Base-by-base conservation (phyloP, 2,888 invertebrate genomes). In the Latrodectus elegans region DNA sequence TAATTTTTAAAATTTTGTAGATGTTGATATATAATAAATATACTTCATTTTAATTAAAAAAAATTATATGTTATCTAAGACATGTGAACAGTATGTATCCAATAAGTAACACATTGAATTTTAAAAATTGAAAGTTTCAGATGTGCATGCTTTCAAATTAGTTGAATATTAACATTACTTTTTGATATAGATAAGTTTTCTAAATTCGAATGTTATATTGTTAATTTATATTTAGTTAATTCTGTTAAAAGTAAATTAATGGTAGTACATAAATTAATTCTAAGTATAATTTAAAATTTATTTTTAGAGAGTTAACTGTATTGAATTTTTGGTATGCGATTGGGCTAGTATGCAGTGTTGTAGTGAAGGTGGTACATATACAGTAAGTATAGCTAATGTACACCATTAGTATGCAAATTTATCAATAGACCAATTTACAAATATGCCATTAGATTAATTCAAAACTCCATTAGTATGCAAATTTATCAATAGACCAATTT, bases 261-360 rank as follows among this genome's bases (percentile, higher is more conserved):
- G 1, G 38, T 38, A 38, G 38, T 38, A 4, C 6, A 38, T 6
- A 38, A 6, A 6, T 60, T 60, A 12, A 38, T 8, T 26, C 15
- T 0, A 26, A 15, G 12, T 10, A 76, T 51, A 11, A 3, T 26
- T 55, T 79, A n/a, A 65, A 26, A 72, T 71, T 73, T 73, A 8
- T 77, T 26, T 82, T 60, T 60, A 88, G 88, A 73, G 83, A 70
- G 78, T 88, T 8, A 88, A 88, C 53, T 88, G 88, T 22, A 83
- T 88, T 49, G 88, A 88, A n/a, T 88, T 82, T 75, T 70, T 88
- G n/a, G 75, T 88, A 52, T 88, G 88, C 71, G 88, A 88, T 65
- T 88, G 88, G 88, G 88, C 71, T 12, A 84, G 64, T 80, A 15
- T 84, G 15, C 88, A 88, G 49, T 84, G 83, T 15, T 88, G 88